Percentiles rank a stretch among this genome's conserved stretches.
phyloP scores from a whole-genome alignment of 35 echinoderm and acorn worm species.

The Anneissia japonica region DNA sequence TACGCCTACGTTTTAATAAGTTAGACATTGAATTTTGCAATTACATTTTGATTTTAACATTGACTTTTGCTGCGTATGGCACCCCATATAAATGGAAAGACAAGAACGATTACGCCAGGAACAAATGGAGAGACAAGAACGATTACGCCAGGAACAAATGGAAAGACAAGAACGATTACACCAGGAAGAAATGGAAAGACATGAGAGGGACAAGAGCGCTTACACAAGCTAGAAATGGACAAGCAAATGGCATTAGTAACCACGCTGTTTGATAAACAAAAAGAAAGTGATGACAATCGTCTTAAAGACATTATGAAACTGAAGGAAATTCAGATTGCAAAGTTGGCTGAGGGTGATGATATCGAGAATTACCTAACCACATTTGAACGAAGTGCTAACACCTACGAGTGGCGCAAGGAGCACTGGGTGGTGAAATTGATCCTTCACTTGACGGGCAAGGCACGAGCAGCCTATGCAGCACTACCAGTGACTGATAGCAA shows the following conservation, averaged over 20 bases:
- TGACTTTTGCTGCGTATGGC: too few species aligned
- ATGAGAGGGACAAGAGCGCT: too few species aligned
- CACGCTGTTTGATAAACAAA: neutral
- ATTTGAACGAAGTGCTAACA: slow-evolving; percentile 1
- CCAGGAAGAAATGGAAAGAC: neutral
- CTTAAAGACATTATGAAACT: neutral
- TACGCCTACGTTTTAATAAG: too few species aligned
- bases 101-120: too few species aligned
- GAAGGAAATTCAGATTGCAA: slow-evolving; percentile 6
- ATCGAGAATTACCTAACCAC: slow-evolving; percentile 16
- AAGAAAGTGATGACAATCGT: neutral
- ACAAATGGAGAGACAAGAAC: too few species aligned
- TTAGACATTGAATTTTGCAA: too few species aligned
- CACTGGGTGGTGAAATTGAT: slow-evolving; percentile 1
- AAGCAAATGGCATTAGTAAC: neutral
- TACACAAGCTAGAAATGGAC: neutral
- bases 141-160: neutral
- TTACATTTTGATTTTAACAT: too few species aligned
- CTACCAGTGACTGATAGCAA: neutral
- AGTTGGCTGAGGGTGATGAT: neutral
- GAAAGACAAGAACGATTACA: neutral
- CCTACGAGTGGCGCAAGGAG: neutral
- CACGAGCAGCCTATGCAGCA: slow-evolving; percentile 10
- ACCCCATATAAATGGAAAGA: too few species aligned
- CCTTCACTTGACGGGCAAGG: too few species aligned